Percentiles rank a stretch among this genome's conserved stretches.
phyloP scores from a whole-genome alignment of 2,113 vertebrate species.

The Indicator maculatus region DNA sequence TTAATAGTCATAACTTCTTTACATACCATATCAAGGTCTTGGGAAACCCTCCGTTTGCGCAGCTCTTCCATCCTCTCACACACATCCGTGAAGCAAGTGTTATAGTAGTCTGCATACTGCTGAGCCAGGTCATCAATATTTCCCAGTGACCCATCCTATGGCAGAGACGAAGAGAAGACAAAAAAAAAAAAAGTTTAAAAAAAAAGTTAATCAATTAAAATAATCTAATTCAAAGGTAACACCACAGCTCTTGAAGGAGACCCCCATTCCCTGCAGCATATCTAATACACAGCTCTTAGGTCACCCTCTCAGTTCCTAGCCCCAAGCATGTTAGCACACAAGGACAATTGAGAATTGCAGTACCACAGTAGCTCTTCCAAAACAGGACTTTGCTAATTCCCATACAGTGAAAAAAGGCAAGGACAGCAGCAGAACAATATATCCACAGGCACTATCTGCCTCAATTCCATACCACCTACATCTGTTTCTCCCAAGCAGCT shows the following conservation, averaged over 20 bases:
- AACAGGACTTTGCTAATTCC: neutral
- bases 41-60: slow-evolving; percentile 89
- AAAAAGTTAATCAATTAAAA: neutral
- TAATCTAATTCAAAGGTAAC: neutral
- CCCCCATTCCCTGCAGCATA: neutral
- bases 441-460: neutral
- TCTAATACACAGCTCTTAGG: neutral
- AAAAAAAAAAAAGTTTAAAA: neutral
- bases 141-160: slow-evolving; percentile 94
- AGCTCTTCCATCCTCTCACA: slow-evolving; percentile 96
- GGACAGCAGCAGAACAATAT: neutral
- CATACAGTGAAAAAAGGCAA: neutral
- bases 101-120: slow-evolving; percentile 97
- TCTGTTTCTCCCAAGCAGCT: neutral
- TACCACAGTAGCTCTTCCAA: neutral
- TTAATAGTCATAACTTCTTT: neutral
- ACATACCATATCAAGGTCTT: slow-evolving; percentile 91
- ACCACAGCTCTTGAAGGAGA: neutral
- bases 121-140: slow-evolving; percentile 97
- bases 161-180: neutral
- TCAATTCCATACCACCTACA: neutral
- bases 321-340: accelerated
- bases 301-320: neutral
- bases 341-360: neutral
- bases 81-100: slow-evolving; percentile 93